Evolutionary conservation across 2,113 vertebrate genomes (phyloP), one percentile per base, ranked within the genome.

Genomic region (Cottus gobio): DNA sequence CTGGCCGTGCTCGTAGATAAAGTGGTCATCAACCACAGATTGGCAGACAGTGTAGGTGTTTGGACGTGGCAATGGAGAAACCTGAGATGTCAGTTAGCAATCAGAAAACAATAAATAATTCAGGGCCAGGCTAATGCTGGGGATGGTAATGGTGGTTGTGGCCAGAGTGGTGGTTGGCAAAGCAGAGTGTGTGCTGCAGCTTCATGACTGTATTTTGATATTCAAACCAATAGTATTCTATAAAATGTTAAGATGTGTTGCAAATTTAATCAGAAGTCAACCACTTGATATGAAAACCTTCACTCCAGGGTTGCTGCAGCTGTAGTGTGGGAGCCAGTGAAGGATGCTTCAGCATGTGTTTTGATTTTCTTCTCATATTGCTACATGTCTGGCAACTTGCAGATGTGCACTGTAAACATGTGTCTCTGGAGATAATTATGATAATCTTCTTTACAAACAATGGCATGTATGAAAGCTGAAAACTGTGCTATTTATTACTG

Each of bases 71-170:
- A 12, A 48, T 57, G 75, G 80, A 64, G 71, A 76, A 84, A 77
- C 77, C 82, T 62, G 80, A 83, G 77, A 84, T 82, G 64, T 67
- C 67, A 46, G 83, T 57, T 39, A 73, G 82, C 58, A 78, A 88
- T 77, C 37, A 84, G 75, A 82, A 84, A 54, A 66, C 20, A 42
- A 56, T 85, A 56, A 91, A 90, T 90, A 77, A 86, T 91, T 87
- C 70, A 91, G 70, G 72, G 30, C 13, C 16, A 60, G 62, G 68
- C 54, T 64, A 31, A 81, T 66, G 48, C 71, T 50, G 60, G 28
- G 56, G 7, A 75, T 31, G 70, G 31, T 78, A 15, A 42, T 18
- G 65, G 36, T 34, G 61, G 24, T 56, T 60, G 61, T 80, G 68
- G 54, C 28, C 39, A 28, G 22, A 62, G 31, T 15, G 7, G 30